phyloP scores from a whole-genome alignment of 2,888 invertebrate genomes.

The Cantharis flavilabris region DNA sequence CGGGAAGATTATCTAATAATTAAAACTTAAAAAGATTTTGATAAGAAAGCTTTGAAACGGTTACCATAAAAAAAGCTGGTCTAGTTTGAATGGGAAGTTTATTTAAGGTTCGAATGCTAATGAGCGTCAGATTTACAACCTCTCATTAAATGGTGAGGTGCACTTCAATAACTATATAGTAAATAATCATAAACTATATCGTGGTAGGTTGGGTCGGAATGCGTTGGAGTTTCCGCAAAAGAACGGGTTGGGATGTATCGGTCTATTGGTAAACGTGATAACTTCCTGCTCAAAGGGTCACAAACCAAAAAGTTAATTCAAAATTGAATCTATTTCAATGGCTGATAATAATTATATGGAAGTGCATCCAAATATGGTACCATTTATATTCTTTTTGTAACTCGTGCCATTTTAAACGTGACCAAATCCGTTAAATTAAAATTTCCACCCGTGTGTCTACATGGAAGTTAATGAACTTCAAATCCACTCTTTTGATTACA shows the following conservation, averaged over 20 bases:
- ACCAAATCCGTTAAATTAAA: background rate
- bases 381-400: background rate
- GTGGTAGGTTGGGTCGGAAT: constrained; percentile 22
- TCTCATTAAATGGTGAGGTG: background rate
- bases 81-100: background rate
- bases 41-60: background rate
- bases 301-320: constrained; percentile 4
- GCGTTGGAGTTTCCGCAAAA: constrained; percentile 30
- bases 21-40: background rate
- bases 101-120: background rate
- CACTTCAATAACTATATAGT: constrained; percentile 2
- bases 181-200: constrained; percentile 19
- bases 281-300: constrained; percentile 15
- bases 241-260: constrained; percentile 12
- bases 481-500: background rate
- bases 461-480: constrained; percentile 14
- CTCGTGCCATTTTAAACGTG: constrained; percentile 2
- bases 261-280: constrained; percentile 20
- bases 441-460: background rate
- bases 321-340: background rate
- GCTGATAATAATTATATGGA: background rate
- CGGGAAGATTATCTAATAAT: background rate
- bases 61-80: background rate
- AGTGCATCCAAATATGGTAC: background rate
- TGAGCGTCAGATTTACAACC: background rate